A percentile compares a stretch with the other conserved stretches of the same genome.
Conservation (phyloP, 2,797 vertebrate genomes). For the Novumbra hubbsi region DNA sequence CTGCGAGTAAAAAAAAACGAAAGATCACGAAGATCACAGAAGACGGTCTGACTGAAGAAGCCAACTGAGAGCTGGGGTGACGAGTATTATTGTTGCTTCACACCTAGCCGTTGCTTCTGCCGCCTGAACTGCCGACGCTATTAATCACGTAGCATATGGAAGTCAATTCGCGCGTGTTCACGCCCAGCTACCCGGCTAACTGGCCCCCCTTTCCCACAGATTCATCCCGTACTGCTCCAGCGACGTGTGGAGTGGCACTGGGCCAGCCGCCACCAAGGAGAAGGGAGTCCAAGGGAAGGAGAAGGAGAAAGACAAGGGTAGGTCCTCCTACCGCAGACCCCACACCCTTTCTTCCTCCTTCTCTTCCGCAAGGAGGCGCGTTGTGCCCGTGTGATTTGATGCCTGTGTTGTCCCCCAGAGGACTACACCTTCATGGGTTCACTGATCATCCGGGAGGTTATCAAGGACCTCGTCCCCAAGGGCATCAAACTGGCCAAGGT, state of each 20-base stretch:
- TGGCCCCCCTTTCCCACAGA: slow-evolving; percentile 52
- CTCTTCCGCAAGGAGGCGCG: background rate
- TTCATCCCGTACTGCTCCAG: slow-evolving; percentile 87
- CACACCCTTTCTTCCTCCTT: background rate
- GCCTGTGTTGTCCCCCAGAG: slow-evolving; percentile 40
- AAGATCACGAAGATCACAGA: background rate
- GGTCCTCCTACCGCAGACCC: background rate
- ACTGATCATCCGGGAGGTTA: slow-evolving; percentile 81
- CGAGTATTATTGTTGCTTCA: background rate
- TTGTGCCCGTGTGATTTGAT: background rate
- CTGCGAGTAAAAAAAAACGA: background rate
- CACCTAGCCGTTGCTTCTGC: too few relatives aligned
- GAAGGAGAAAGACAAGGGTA: slow-evolving; percentile 69
- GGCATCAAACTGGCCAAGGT: slow-evolving; percentile 82
- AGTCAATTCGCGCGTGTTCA: background rate
- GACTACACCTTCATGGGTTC: slow-evolving; percentile 84
- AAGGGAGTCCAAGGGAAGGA: slow-evolving; percentile 70
- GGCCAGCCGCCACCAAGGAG: slow-evolving; percentile 64
- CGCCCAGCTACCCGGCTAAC: background rate
- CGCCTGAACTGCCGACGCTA: background rate
- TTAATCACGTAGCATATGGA: background rate
- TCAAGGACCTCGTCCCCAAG: slow-evolving; percentile 81
- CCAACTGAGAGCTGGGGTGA: slow-evolving; percentile 13
- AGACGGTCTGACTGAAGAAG: slow-evolving; percentile 12
- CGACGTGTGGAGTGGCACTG: slow-evolving; percentile 83